These are phyloP conservation scores for Colletes latitarsis DNA, from an alignment of 1,140 invertebrate species.

Conservation along the genomic window DNA sequence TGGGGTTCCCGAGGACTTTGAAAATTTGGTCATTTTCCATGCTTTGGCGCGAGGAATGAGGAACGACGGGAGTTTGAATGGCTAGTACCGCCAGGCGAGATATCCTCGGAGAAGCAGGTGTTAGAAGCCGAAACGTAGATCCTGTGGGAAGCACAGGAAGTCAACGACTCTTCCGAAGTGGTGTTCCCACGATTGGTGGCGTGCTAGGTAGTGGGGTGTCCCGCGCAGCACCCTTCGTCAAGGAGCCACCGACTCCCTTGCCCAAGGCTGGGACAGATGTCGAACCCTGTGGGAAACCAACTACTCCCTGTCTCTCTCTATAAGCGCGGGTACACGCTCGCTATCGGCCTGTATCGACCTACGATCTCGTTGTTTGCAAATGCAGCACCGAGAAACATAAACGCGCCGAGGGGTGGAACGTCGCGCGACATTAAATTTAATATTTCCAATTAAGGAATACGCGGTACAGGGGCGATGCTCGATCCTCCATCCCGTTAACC, in stretches of 20 bases:
- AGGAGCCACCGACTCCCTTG: slow-evolving; percentile 55
- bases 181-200: slow-evolving; percentile 79
- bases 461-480: no score
- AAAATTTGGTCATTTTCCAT: no score
- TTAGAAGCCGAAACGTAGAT: slow-evolving; percentile 69
- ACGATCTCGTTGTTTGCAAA: slow-evolving; percentile 33
- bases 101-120: slow-evolving; percentile 71
- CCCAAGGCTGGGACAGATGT: slow-evolving; percentile 74
- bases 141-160: slow-evolving; percentile 81
- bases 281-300: slow-evolving; percentile 78
- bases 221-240: slow-evolving; percentile 64
- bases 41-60: no score
- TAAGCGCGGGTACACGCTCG: slow-evolving; percentile 2
- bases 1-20: no score
- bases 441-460: slow-evolving; percentile 30
- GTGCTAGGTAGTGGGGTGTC: slow-evolving; percentile 51
- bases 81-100: slow-evolving; percentile 47
- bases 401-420: neutral
- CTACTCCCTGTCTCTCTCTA: slow-evolving; percentile 38
- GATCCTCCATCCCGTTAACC: no score
- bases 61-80: neutral
- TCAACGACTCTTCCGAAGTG: slow-evolving; percentile 81
- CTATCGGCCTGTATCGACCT: neutral
- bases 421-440: slow-evolving; percentile 58
- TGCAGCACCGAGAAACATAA: neutral